phyloP scores from a whole-genome alignment of 2,888 invertebrate species.

The Oscheius onirici region DNA sequence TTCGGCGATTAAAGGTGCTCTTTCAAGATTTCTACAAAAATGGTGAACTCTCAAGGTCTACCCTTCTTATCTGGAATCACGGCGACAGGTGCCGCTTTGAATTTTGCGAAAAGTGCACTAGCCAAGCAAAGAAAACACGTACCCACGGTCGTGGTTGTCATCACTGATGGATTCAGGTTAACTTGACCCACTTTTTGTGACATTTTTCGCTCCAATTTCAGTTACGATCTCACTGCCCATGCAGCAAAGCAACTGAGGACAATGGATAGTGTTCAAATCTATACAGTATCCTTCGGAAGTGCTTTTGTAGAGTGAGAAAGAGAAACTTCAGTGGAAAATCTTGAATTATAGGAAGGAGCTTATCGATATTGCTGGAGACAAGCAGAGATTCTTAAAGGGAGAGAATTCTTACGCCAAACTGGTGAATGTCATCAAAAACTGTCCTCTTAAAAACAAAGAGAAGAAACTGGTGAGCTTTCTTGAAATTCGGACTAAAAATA shows the following conservation, averaged over 20 bases:
- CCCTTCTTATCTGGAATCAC: slow-evolving; percentile 60
- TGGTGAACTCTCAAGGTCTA: slow-evolving; percentile 33
- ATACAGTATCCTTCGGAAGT: slow-evolving; percentile 42
- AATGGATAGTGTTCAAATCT: slow-evolving; percentile 39
- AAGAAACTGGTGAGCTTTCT: not conserved
- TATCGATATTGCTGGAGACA: slow-evolving; percentile 39
- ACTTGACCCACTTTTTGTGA: not conserved
- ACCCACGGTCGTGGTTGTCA: slow-evolving; percentile 52
- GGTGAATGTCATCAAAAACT: slow-evolving; percentile 41
- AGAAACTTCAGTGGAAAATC: not conserved
- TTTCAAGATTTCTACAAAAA: too few species aligned
- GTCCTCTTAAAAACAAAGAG: slow-evolving; percentile 19
- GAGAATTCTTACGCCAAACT: slow-evolving; percentile 41
- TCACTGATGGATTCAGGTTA: slow-evolving; percentile 62
- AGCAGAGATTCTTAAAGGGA: slow-evolving; percentile 33
- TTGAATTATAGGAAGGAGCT: slow-evolving; percentile 42
- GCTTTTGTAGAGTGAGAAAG: slow-evolving; percentile 27
- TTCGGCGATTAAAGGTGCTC: slow-evolving; percentile 37
- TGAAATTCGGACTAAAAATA: too few species aligned
- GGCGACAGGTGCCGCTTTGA: slow-evolving; percentile 61
- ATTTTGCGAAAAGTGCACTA: slow-evolving; percentile 51
- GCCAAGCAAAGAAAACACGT: slow-evolving; percentile 46
- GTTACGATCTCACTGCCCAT: slow-evolving; percentile 43
- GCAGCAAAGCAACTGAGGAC: slow-evolving; percentile 35
- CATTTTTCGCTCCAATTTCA: slow-evolving; percentile 17